Evolutionary conservation across 2,888 invertebrate genomes (phyloP).

Genomic region (Drosophila meridiana): DNA sequence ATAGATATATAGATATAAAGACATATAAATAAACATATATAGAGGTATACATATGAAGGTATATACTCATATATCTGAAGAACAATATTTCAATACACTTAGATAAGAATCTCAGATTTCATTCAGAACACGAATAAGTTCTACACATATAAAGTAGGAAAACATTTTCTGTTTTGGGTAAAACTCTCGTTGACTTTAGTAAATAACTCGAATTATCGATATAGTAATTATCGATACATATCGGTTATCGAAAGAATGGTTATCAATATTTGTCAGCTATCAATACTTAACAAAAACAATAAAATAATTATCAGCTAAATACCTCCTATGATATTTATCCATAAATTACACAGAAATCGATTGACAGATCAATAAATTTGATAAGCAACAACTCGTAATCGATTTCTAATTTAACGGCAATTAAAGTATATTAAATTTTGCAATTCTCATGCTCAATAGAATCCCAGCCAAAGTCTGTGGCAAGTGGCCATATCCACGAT

Average conservation of each 20-base stretch:
- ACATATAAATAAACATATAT: too few species aligned
- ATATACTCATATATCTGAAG: too few species aligned
- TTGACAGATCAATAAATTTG: not conserved
- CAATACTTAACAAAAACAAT: not conserved
- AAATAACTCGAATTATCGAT: not conserved
- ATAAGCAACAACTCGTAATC: not conserved
- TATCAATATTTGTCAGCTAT: not conserved
- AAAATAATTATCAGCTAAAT: not conserved
- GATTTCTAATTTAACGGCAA: not conserved
- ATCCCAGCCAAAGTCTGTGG: constrained; percentile 27
- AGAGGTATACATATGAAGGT: too few species aligned
- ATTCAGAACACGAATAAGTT: too few species aligned
- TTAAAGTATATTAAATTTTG: not conserved
- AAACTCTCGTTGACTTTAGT: not conserved
- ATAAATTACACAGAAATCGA: not conserved
- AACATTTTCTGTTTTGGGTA: too few species aligned
- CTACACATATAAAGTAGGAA: too few species aligned
- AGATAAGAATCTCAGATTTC: too few species aligned
- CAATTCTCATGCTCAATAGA: not conserved
- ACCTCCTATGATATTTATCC: too few species aligned
- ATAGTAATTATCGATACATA: not conserved
- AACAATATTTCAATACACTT: too few species aligned
- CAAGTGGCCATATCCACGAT: constrained; percentile 29
- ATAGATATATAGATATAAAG: too few species aligned
- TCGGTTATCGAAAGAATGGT: not conserved